Evolutionary conservation across 2,888 invertebrate genomes (phyloP).

Genomic region (Platypus cylindrus): DNA sequence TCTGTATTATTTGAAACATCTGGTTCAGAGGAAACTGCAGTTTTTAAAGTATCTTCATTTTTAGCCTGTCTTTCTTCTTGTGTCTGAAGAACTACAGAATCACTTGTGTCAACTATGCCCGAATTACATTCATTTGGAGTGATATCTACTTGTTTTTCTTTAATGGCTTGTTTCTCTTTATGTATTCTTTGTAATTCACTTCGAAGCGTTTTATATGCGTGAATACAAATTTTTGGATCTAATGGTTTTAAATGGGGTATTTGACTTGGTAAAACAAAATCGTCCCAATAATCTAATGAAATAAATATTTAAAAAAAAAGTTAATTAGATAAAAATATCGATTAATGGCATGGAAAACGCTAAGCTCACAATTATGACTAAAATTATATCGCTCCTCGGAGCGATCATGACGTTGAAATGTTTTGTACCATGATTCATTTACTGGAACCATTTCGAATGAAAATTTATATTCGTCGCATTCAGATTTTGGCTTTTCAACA

Average conservation of each 20-base stretch:
- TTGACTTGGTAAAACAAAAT: constrained; percentile 65
- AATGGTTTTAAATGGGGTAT: constrained; percentile 50
- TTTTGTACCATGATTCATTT: constrained; percentile 66
- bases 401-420: constrained; percentile 63
- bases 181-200: no score
- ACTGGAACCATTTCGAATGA: constrained; percentile 64
- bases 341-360: no score
- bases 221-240: constrained; percentile 41
- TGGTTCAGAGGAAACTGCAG: constrained; percentile 8
- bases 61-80: constrained; percentile 5
- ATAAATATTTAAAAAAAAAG: not conserved
- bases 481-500: constrained; percentile 22
- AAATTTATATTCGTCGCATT: constrained; percentile 51
- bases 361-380: constrained; percentile 39
- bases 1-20: no score
- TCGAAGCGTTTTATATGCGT: constrained; percentile 36
- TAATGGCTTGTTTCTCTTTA: no score
- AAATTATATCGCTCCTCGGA: constrained; percentile 52
- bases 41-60: constrained; percentile 13
- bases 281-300: constrained; percentile 42
- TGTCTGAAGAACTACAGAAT: constrained; percentile 3
- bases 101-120: no score
- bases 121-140: no score
- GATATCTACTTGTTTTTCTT: no score
- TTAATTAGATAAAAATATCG: not conserved